Conservation (phyloP, 2,113 vertebrate genomes). For the Hirundichthys speculiger region DNA sequence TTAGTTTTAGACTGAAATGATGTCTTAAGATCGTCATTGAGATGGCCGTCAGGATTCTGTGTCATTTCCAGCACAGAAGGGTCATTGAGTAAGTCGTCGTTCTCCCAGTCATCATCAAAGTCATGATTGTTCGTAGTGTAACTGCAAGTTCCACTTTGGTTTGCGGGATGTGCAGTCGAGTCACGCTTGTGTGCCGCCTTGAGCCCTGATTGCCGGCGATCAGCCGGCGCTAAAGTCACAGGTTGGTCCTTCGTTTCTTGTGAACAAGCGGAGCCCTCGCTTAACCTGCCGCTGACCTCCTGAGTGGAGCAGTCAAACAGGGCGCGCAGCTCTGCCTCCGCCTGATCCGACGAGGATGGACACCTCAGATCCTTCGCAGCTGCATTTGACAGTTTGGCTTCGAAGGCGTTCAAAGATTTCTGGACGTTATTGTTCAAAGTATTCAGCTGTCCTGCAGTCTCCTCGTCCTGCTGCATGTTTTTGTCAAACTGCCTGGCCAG, state of each 20-base stretch:
- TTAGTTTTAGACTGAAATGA: constrained; percentile 19
- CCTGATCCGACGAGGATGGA: constrained; percentile 61
- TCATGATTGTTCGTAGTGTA: constrained; percentile 52
- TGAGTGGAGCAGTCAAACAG: constrained; percentile 93
- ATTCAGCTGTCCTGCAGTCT: constrained; percentile 67
- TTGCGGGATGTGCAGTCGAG: constrained; percentile 8
- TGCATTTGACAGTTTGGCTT: constrained; percentile 1
- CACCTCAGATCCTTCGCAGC: constrained; percentile 9
- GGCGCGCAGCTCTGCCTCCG: constrained; percentile 86
- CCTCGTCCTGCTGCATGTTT: constrained; percentile 86
- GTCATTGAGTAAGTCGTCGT: constrained; percentile 85
- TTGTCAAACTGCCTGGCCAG: constrained; percentile 91
- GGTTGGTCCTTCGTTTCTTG: constrained; percentile 39
- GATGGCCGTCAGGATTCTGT: constrained; percentile 64
- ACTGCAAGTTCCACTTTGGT: constrained; percentile 30
- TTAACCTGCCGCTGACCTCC: constrained; percentile 82
- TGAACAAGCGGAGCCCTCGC: constrained; percentile 74
- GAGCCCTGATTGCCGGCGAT: constrained; percentile 14
- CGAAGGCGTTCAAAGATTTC: background rate
- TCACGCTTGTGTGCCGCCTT: background rate
- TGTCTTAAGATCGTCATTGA: constrained; percentile 4
- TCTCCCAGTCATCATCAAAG: constrained; percentile 90
- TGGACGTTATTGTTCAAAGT: constrained; percentile 7
- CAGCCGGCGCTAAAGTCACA: background rate
- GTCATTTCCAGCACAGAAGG: constrained; percentile 83